phyloP scores from a whole-genome alignment of 35 echinoderm and acorn worm genomes.

The Eucidaris tribuloides region DNA sequence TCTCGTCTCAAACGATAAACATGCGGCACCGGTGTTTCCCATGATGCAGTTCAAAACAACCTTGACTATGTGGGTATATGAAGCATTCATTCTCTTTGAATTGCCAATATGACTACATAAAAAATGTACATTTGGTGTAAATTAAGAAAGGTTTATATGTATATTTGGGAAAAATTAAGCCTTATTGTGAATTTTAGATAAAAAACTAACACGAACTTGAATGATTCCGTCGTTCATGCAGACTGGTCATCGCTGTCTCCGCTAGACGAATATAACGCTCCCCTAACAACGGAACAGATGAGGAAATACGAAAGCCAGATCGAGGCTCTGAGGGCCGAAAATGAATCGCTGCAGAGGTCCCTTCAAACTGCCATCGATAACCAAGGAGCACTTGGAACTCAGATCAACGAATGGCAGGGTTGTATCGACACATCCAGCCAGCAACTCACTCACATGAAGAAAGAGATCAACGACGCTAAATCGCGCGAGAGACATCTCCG shows the following conservation, averaged over 20 bases:
- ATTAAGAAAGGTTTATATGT: too few species aligned
- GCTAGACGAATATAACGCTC: background rate
- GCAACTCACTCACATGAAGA: background rate
- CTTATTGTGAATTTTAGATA: too few species aligned
- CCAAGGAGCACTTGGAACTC: background rate
- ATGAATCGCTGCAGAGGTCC: background rate
- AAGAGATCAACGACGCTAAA: background rate
- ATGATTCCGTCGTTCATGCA: too few species aligned
- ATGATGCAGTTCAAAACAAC: too few species aligned
- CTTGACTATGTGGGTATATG: too few species aligned
- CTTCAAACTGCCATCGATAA: background rate
- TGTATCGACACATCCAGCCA: slow-evolving; percentile 11
- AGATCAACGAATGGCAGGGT: slow-evolving; percentile 14
- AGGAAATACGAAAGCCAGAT: slow-evolving; percentile 7
- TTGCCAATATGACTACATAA: too few species aligned
- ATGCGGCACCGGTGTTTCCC: too few species aligned
- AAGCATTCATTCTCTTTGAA: too few species aligned
- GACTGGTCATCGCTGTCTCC: background rate
- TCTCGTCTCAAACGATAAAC: too few species aligned
- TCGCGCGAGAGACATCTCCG: background rate
- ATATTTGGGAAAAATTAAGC: too few species aligned
- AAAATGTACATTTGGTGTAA: too few species aligned
- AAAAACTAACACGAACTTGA: too few species aligned
- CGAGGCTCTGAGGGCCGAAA: background rate
- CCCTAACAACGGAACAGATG: slow-evolving; percentile 13